Evolutionary conservation across 2,888 invertebrate genomes (phyloP).

Genomic region (Ommatoiulus sabulosus): DNA sequence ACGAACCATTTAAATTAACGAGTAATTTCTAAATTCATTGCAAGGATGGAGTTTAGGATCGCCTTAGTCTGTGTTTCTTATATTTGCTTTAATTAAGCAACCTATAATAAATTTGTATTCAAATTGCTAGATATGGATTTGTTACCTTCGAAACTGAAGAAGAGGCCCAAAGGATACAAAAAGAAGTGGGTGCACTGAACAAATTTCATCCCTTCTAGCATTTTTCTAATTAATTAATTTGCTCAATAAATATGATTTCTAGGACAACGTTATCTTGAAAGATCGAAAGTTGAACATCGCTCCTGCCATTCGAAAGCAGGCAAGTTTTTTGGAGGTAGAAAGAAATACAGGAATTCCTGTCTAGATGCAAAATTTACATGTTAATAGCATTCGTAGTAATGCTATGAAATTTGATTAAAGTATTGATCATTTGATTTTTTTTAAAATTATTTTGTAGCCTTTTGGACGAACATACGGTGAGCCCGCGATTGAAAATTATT

Average conservation of each 20-base stretch:
- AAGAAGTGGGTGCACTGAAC: slow-evolving; percentile 72
- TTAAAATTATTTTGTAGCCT: background rate
- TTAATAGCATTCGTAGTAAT: background rate
- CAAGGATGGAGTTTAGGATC: no score
- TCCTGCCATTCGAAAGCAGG: slow-evolving; percentile 87
- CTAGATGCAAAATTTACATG: background rate
- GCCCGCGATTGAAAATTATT: background rate
- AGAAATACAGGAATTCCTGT: background rate
- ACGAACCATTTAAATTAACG: no score
- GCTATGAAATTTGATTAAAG: background rate
- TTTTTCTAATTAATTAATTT: slow-evolving; percentile 34
- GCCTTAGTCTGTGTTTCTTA: background rate
- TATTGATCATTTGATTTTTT: slow-evolving; percentile 40
- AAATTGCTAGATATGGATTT: slow-evolving; percentile 76
- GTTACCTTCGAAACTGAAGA: slow-evolving; percentile 89
- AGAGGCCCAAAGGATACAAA: slow-evolving; percentile 81
- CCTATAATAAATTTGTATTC: background rate
- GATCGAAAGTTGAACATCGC: slow-evolving; percentile 88
- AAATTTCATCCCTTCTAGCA: background rate
- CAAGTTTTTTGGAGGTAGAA: slow-evolving; percentile 63
- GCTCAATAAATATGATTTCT: slow-evolving; percentile 59
- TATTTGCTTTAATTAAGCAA: slow-evolving; percentile 61
- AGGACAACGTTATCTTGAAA: slow-evolving; percentile 82
- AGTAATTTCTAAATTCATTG: no score
- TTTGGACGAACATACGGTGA: slow-evolving; percentile 56